Evolutionary conservation across 30 jellyfish, hydroid and myxozoan genomes (phyloP).

Genomic region (Turritopsis rubra): DNA sequence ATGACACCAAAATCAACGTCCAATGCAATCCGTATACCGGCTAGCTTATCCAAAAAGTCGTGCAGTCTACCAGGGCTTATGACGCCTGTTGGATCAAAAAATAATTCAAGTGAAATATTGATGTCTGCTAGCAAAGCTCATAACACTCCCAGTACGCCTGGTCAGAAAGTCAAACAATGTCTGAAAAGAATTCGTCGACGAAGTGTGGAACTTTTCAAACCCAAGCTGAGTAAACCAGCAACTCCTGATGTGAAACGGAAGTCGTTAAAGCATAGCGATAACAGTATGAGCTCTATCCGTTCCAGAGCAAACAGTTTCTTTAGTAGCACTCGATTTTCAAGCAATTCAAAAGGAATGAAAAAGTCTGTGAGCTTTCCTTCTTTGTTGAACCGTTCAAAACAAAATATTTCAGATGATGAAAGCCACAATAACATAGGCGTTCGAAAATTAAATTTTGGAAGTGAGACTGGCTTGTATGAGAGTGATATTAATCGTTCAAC

Average conservation of each 20-base stretch:
- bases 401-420: slow-evolving; percentile 7
- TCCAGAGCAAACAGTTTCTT: slow-evolving; percentile 19
- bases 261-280: not conserved
- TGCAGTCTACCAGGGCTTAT: not conserved
- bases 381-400: not conserved
- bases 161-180: slow-evolving; percentile 19
- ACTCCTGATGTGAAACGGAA: slow-evolving; percentile 26
- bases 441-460: not conserved
- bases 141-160: slow-evolving; percentile 31
- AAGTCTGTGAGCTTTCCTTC: slow-evolving; percentile 36
- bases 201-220: slow-evolving; percentile 35
- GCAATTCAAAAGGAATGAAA: slow-evolving; percentile 11
- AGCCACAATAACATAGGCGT: not conserved
- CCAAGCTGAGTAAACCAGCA: slow-evolving; percentile 17
- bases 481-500: not conserved
- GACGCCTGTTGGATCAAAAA: not conserved
- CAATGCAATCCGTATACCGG: not conserved
- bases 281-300: not conserved
- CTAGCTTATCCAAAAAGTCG: not conserved
- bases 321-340: not conserved
- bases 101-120: not conserved
- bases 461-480: slow-evolving; percentile 9
- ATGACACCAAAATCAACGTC: slow-evolving; percentile 4
- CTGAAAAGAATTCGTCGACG: slow-evolving; percentile 32
- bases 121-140: not conserved